Conservation (phyloP, 1,140 invertebrate genomes). For the Vanessa atalanta region DNA sequence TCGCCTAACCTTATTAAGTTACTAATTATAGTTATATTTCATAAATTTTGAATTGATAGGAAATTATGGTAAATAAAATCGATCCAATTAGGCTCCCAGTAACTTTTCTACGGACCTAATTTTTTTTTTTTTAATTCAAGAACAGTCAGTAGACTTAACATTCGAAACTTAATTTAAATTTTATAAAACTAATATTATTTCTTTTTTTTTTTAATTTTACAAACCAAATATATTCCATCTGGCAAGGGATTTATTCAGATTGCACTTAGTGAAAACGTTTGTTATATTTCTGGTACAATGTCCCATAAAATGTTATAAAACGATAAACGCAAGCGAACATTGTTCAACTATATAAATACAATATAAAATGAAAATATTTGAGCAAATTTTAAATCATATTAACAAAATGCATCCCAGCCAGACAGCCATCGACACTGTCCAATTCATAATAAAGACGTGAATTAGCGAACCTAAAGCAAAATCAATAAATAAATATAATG, state of each 20-base stretch:
- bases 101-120: constrained; percentile 62
- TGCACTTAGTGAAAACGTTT: constrained; percentile 42
- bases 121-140: constrained; percentile 54
- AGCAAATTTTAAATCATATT: constrained; percentile 67
- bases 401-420: constrained; percentile 72
- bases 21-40: constrained; percentile 81
- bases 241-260: constrained; percentile 61
- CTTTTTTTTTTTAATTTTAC: constrained; percentile 60
- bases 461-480: constrained; percentile 70
- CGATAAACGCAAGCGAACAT: constrained; percentile 6
- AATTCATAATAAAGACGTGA: constrained; percentile 58
- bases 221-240: constrained; percentile 64
- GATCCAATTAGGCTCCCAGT: constrained; percentile 63
- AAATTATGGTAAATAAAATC: constrained; percentile 81
- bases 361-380: constrained; percentile 57
- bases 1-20: constrained; percentile 82
- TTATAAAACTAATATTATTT: constrained; percentile 64
- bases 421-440: constrained; percentile 55
- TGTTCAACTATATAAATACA: constrained; percentile 19
- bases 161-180: constrained; percentile 72
- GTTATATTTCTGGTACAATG: constrained; percentile 15
- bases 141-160: constrained; percentile 61
- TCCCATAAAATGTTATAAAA: constrained; percentile 9
- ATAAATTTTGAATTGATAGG: constrained; percentile 81
- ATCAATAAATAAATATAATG: constrained; percentile 80